Base-by-base conservation (phyloP, 2,888 invertebrate genomes). In the Brenthis daphne region DNA sequence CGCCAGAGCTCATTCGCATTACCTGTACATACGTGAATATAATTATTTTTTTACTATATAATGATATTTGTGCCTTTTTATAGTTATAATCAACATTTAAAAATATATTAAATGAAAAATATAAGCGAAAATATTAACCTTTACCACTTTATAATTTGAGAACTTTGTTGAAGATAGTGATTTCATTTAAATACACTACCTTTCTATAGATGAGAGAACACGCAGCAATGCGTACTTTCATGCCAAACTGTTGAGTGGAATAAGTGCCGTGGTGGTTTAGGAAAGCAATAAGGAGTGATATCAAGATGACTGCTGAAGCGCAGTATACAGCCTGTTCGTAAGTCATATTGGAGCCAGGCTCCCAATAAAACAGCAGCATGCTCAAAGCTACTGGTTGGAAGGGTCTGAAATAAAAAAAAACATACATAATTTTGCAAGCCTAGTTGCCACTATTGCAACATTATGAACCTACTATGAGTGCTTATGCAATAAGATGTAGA, bases 191-290 rank as follows among this genome's bases (percentile, higher is more conserved):
- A 53, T 13, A 16, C 0, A 33, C 53, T 86, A 97, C 97, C 95
- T 98, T 98, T 90, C 97, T 95, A 82, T 97, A 98, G 68, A 98
- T 94, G 14, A 98, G 89, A 3, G 97, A 96, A 81, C 97, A 97
- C 64, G 96, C 95, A 0, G 97, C 96, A 1, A 97, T 95, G 75
- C 98, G 94, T 65, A 97, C 94, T 87, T 95, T 94, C 95, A 97
- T 96, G 43, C 98, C 98, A 57, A 96, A 94, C 80, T 96, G 95
- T 77, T 95, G 95, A 6, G 95, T 95, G 67, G 94, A 94, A 81
- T 95, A 95, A 48, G 95, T 91, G 64, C 94, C 94, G 81, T 96
- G 96, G 83, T 96, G 95, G 77, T 94, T 93, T 16, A 94, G 87
- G 75, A 96, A 88, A 14, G 94, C 94, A 77, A 93, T 94, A 29